Evolutionary conservation across 2,113 vertebrate species (phyloP).

Genomic region (Ophthalmolycus amberensis): DNA sequence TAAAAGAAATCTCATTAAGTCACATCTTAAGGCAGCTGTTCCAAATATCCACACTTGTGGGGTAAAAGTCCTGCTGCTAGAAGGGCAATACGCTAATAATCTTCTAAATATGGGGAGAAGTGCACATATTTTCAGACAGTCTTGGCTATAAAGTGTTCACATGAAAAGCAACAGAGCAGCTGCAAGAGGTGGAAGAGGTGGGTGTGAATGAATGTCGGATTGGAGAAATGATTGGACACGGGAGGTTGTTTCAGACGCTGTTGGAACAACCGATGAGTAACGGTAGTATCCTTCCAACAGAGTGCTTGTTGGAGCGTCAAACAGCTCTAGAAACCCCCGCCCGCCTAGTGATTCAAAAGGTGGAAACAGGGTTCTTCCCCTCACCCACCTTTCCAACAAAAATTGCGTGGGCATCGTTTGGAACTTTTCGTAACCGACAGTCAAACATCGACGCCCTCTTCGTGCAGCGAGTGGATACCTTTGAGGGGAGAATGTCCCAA

Average conservation of each 20-base stretch:
- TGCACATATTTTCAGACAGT: not conserved
- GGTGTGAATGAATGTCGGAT: not conserved
- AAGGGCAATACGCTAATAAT: not conserved
- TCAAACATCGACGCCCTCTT: not conserved
- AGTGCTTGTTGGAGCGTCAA: no score
- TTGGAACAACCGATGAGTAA: not conserved
- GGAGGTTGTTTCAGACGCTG: not conserved
- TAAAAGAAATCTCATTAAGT: not conserved
- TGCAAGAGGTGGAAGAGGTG: no score
- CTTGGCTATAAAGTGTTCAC: not conserved
- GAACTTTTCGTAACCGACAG: not conserved
- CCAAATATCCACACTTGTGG: not conserved
- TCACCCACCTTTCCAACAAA: not conserved
- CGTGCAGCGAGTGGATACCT: not conserved
- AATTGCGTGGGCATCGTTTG: not conserved
- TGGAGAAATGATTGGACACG: not conserved
- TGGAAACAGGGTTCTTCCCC: not conserved
- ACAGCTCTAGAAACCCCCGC: no score
- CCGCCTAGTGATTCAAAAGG: not conserved
- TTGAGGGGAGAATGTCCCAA: not conserved
- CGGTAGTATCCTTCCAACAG: not conserved
- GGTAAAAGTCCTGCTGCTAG: not conserved
- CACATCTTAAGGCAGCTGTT: conserved; percentile 1
- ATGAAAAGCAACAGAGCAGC: no score
- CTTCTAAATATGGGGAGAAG: not conserved